Percentiles rank a stretch among this genome's conserved stretches.
phyloP scores from a whole-genome alignment of 2,888 invertebrate genomes.

The Podotricha telesiphe region DNA sequence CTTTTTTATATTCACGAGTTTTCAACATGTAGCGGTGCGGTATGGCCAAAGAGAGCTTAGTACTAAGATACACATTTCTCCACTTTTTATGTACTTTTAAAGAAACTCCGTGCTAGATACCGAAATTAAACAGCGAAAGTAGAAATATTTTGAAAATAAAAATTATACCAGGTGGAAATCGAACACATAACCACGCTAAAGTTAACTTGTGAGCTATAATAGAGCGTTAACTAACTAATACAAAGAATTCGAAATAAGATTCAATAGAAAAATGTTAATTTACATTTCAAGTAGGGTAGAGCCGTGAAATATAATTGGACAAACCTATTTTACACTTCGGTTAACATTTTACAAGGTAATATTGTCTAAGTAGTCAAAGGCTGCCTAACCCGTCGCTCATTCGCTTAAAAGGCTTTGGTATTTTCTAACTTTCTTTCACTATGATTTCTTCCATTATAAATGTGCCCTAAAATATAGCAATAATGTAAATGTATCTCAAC shows the following conservation, averaged over 20 bases:
- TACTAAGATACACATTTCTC: too few species aligned
- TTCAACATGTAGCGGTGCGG: too few species aligned
- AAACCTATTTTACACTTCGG: conserved; percentile 2
- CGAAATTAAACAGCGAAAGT: too few species aligned
- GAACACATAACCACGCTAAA: not conserved
- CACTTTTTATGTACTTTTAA: too few species aligned
- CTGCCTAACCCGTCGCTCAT: not conserved
- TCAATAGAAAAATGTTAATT: too few species aligned
- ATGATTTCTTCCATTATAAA: not conserved
- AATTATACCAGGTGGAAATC: not conserved
- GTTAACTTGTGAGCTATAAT: not conserved
- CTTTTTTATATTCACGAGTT: too few species aligned
- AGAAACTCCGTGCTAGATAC: too few species aligned
- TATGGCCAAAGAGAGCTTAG: too few species aligned
- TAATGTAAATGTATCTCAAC: too few species aligned
- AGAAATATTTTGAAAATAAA: too few species aligned
- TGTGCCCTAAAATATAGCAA: not conserved
- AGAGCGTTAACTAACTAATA: not conserved
- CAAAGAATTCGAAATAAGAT: not conserved
- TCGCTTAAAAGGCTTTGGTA: not conserved
- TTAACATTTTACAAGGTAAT: not conserved
- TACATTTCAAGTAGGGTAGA: not conserved
- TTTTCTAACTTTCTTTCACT: not conserved
- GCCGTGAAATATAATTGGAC: not conserved
- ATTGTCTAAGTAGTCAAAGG: conserved; percentile 3